phyloP scores from a whole-genome alignment of 2,797 vertebrate species.

The Sebastes diploproa region DNA sequence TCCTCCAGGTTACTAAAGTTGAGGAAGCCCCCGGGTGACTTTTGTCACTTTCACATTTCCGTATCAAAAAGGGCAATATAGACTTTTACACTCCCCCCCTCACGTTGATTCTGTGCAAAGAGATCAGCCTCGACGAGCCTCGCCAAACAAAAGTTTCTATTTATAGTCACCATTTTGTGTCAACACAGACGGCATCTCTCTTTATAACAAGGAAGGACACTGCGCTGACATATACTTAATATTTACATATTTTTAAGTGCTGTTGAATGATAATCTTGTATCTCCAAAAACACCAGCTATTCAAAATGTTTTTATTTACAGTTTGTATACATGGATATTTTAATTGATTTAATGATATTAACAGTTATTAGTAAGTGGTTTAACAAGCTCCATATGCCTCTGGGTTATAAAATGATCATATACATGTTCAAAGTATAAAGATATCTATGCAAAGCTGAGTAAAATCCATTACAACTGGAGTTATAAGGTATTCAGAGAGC shows the following conservation, averaged over 20 bases:
- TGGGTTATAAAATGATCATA: constrained; percentile 23
- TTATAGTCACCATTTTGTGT: constrained; percentile 67
- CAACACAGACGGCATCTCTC: constrained; percentile 56
- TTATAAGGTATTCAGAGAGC: constrained; percentile 69
- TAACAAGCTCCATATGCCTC: constrained; percentile 27
- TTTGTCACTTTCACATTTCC: constrained; percentile 45
- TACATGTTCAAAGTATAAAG: constrained; percentile 45
- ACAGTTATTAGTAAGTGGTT: constrained; percentile 26
- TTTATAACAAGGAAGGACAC: constrained; percentile 69
- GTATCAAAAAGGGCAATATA: constrained; percentile 46
- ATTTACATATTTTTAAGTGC: constrained; percentile 63
- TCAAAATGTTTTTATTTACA: constrained; percentile 37
- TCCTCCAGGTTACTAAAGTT: constrained; percentile 26
- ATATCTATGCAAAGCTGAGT: constrained; percentile 46
- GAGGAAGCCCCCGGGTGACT: constrained; percentile 40
- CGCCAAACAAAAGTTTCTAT: constrained; percentile 62
- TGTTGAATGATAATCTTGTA: constrained; percentile 74
- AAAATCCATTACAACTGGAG: constrained; percentile 55
- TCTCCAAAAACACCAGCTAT: constrained; percentile 56
- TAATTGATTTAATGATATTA: constrained; percentile 48
- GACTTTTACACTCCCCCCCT: constrained; percentile 31
- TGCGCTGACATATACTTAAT: constrained; percentile 68
- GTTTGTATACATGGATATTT: constrained; percentile 43
- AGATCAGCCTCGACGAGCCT: constrained; percentile 49
- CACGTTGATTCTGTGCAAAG: constrained; percentile 40